Evolutionary conservation across 2,113 vertebrate species (phyloP).

Genomic region (western clawed frog (Xenopus tropicalis)): UCB_Xtro_10.0 CM004450.2:81959001-81959500

Average conservation of each 20-base stretch:
- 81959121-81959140: background rate
- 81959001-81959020: conserved; percentile 94
- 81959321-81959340: conserved; percentile 64
- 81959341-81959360: background rate
- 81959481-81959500: no score
- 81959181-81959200: conserved; percentile 60
- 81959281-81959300: conserved; percentile 93
- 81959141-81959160: background rate
- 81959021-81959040: conserved; percentile 94
- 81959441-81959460: no score
- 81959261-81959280: conserved; percentile 98
- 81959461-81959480: no score
- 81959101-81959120: conserved; percentile 9
- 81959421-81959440: no score
- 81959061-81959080: conserved; percentile 96
- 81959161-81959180: background rate
- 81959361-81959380: background rate
- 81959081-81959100: conserved; percentile 61
- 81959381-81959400: no score
- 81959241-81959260: conserved; percentile 95
- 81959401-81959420: no score
- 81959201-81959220: conserved; percentile 97
- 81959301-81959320: conserved; percentile 93
- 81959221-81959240: conserved; percentile 88
- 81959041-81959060: conserved; percentile 98